Evolutionary conservation across 2,113 vertebrate genomes (phyloP), one percentile per base, ranked within the genome.

Genomic region (Pithys albifrons): DNA sequence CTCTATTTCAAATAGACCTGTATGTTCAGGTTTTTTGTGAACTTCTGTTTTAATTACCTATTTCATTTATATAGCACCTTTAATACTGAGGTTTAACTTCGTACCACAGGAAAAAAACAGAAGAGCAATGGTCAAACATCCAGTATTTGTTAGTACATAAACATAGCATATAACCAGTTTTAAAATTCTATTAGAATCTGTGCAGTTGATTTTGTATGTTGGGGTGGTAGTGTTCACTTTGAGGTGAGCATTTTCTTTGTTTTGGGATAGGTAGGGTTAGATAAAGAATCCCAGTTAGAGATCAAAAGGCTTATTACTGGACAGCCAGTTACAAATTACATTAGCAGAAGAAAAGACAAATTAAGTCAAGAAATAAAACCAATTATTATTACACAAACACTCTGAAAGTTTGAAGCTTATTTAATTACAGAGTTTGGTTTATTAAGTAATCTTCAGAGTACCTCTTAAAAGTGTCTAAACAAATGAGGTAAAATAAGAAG

Each of bases 361-460:
- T 72, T 59, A 91, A 67, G 35, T 5, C 31, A 92, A 80, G 43
- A 91, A 89, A 81, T 74, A 94, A 87, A 82, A 39, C 12, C 14
- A 79, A 41, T 41, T 41, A 33, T 76, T 81, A 67, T 25, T 84
- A 74, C 14, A 85, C 2, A 4, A 59, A 67, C 16, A 52, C 16
- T 61, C 19, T 14, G 18, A 88, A 80, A 89, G 15, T 20, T 4
- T 81, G n/a, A 90, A 61, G 31, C 74, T 79, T 31, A 93, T 51
- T 71, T 83, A 39, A 33, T 64, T 17, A 18, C 10, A 81, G 82
- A 79, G 20, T 65, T 62, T 43, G 37, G 24, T 43, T 58, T 81
- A 57, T 25, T 46, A 84, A 52, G 20, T 64, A 24, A 75, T 37
- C 64, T 90, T 66, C 52, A 77, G 24, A 55, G 10, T 49, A 83